Evolutionary conservation across 2,888 invertebrate genomes (phyloP).

Genomic region (Rotaria sp.): DNA sequence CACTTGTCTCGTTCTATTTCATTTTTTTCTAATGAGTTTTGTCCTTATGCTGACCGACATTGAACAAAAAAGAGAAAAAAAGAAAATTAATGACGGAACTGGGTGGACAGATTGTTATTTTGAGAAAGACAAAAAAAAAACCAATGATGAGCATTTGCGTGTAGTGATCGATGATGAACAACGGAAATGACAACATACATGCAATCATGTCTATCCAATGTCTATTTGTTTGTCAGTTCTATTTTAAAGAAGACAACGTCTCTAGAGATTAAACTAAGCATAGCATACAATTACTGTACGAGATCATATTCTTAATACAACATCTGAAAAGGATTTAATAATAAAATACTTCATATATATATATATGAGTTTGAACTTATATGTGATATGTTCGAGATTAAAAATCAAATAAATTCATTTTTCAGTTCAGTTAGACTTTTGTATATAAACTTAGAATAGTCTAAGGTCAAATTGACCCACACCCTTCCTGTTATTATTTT

Average conservation of each 20-base stretch:
- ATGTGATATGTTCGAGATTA: too few relatives aligned
- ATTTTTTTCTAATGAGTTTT: not conserved
- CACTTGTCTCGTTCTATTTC: not conserved
- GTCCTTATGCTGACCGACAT: not conserved
- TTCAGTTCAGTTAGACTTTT: too few relatives aligned
- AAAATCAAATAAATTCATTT: too few relatives aligned
- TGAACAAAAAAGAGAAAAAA: not conserved
- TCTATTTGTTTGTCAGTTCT: not conserved
- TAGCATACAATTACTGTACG: not conserved
- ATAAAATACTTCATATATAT: too few relatives aligned
- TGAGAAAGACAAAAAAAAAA: not conserved
- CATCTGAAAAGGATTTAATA: too few relatives aligned
- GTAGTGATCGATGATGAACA: not conserved
- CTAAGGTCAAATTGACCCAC: too few relatives aligned
- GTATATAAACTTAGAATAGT: too few relatives aligned
- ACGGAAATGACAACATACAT: not conserved
- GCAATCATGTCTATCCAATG: not conserved
- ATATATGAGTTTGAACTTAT: too few relatives aligned
- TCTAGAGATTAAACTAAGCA: too few relatives aligned
- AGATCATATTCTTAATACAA: too few relatives aligned
- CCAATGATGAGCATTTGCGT: not conserved
- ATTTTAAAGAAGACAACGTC: not conserved
- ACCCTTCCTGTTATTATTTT: too few relatives aligned
- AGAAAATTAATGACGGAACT: not conserved
- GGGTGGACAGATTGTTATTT: conserved; percentile 6